Evolutionary conservation across 1,140 invertebrate genomes (phyloP).

Genomic region (Drosophila bipectinata): DNA sequence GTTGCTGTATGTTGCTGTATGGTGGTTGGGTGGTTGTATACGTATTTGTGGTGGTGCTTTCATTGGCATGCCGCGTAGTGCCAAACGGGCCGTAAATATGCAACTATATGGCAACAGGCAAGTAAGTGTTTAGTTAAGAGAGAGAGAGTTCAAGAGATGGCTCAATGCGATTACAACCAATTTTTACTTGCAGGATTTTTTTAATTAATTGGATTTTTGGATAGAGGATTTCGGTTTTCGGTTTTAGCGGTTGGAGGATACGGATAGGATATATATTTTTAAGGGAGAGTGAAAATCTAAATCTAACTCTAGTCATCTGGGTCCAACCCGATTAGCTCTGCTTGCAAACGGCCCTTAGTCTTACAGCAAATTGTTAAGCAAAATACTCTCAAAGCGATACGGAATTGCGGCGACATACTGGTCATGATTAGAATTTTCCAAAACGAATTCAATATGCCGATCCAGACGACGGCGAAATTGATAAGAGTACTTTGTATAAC

Average conservation of each 20-base stretch:
- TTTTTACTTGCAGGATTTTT: constrained; percentile 36
- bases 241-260: background rate
- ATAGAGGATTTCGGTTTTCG: constrained; percentile 12
- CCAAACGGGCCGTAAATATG: constrained; percentile 61
- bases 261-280: constrained; percentile 8
- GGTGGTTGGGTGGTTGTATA: constrained; percentile 18
- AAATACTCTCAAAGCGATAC: constrained; percentile 92
- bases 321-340: constrained; percentile 92
- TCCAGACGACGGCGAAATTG: constrained; percentile 96
- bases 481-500: constrained; percentile 91
- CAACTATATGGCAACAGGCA: constrained; percentile 57
- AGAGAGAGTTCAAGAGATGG: constrained; percentile 14
- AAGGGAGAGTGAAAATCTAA: constrained; percentile 61
- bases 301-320: constrained; percentile 89
- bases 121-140: constrained; percentile 33
- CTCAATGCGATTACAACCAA: constrained; percentile 52
- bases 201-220: background rate
- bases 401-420: constrained; percentile 94
- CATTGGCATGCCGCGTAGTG: constrained; percentile 49
- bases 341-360: constrained; percentile 90
- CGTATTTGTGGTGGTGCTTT: constrained; percentile 26
- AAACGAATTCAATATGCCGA: constrained; percentile 96
- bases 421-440: constrained; percentile 97
- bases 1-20: constrained; percentile 3
- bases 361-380: constrained; percentile 95